Evolutionary conservation across 2,888 invertebrate species (phyloP).

Genomic region (Erebia aethiops): DNA sequence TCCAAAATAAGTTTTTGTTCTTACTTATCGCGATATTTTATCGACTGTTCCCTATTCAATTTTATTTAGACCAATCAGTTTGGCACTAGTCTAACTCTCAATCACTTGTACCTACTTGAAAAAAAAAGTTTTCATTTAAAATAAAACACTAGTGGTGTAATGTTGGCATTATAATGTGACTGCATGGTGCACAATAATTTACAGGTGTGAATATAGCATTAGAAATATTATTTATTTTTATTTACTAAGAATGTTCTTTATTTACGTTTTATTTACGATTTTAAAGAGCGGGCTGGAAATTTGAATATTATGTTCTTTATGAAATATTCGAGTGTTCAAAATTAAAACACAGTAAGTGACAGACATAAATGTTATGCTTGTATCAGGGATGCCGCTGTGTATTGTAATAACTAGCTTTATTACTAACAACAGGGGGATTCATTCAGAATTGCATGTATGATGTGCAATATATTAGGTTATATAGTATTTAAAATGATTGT

Average conservation of each 20-base stretch:
- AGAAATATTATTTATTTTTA: conserved; percentile 53
- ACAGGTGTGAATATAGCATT: conserved; percentile 31
- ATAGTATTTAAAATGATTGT: conserved; percentile 16
- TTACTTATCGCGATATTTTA: neutral
- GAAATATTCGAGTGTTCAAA: conserved; percentile 34
- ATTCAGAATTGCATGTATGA: neutral
- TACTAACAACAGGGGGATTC: conserved; percentile 2
- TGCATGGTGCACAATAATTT: conserved; percentile 9
- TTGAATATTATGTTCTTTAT: conserved; percentile 39
- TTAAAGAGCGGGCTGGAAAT: conserved; percentile 24
- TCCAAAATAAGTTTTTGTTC: neutral
- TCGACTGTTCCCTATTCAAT: neutral
- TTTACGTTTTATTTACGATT: conserved; percentile 44
- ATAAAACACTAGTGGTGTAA: neutral
- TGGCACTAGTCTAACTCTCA: too few relatives aligned
- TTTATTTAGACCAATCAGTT: neutral
- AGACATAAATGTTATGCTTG: neutral
- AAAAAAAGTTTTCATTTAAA: neutral
- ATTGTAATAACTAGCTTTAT: conserved; percentile 16
- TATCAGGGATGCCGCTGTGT: neutral
- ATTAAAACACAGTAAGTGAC: conserved; percentile 14
- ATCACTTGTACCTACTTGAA: neutral
- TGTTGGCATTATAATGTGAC: neutral
- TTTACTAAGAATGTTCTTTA: conserved; percentile 49
- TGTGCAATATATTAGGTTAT: neutral